phyloP scores from a whole-genome alignment of 1,140 invertebrate genomes.

The Musca domestica region DNA sequence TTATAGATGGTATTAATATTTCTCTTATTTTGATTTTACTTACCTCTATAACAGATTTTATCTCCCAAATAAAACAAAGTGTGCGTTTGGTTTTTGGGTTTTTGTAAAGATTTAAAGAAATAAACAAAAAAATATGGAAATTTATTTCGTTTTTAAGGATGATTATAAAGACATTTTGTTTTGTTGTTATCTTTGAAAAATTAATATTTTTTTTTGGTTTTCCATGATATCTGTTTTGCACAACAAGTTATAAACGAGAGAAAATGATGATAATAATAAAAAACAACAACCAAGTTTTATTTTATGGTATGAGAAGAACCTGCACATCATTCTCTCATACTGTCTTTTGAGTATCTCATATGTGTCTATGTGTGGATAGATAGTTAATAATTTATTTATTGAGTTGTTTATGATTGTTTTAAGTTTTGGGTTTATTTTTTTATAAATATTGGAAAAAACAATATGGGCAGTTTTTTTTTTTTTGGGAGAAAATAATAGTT shows the following conservation, averaged over 20 bases:
- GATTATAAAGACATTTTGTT: neutral
- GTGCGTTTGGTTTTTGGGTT: constrained; percentile 2
- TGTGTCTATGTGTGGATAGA: too few species aligned
- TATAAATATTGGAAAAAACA: neutral
- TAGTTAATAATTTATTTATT: neutral
- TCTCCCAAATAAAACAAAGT: constrained; percentile 1
- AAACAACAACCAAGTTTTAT: constrained; percentile 11
- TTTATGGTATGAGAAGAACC: neutral
- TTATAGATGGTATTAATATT: too few species aligned
- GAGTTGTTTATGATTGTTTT: neutral
- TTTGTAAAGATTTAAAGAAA: constrained; percentile 20
- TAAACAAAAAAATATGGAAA: neutral
- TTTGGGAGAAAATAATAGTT: too few species aligned
- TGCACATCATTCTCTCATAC: neutral
- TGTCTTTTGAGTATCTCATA: neutral
- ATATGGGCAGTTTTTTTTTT: neutral
- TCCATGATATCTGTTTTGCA: neutral
- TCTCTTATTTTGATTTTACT: too few species aligned
- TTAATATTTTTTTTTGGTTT: constrained; percentile 1
- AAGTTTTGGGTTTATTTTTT: neutral
- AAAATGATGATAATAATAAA: neutral
- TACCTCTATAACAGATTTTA: too few species aligned
- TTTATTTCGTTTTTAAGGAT: constrained; percentile 3
- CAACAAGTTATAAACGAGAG: neutral
- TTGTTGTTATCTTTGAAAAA: neutral